Evolutionary conservation across 2,113 vertebrate genomes (phyloP), one percentile per base, ranked within the genome.

Genomic region (Ictidomys tridecemlineatus): DNA sequence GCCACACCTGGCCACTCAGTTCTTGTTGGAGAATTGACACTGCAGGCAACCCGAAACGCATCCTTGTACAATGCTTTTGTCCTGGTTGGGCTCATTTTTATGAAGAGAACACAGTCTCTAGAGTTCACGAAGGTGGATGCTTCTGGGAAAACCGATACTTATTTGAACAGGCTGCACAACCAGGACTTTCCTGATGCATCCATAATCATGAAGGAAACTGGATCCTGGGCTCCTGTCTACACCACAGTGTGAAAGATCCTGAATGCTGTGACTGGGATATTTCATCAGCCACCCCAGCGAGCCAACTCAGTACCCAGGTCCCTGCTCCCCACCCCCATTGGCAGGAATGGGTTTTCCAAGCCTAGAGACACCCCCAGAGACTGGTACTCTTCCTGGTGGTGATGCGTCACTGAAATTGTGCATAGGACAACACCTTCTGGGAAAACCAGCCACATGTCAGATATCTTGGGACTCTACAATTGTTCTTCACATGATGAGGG

Each of bases 331-430:
- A 18, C n/a, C 74, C 32, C 26, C 58, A n/a, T n/a, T 63, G 53
- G 72, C 32, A 72, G 48, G 70, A 89, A 26, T 8, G 48, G n/a
- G 34, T 2, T 17, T 69, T 90, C 70, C 24, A 8, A 79, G 73
- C 16, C 16, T 0, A 48, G 45, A 85, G 24, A 65, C 8, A 4
- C 8, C 1, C 0, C 1, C 5, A 22, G 45, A 37, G 14, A 56
- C 48, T 63, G 61, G 1, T 61, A 63, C 24, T 61, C 12, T 10
- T 1, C 10, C 10, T 20, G 9, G 4, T 0, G 0, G 24, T 56
- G 14, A 2, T 1, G 32, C n/a, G 24, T 13, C 42, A 32, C 18
- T 37, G 67, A 37, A 51, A 53, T 72, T 26, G 14, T 73, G 42
- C 79, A 51, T 8, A 22, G 37, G 77, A 63, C 34, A 28, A 2